Base-by-base conservation (phyloP, 2,113 vertebrate species). In the Penelope pileata region DNA sequence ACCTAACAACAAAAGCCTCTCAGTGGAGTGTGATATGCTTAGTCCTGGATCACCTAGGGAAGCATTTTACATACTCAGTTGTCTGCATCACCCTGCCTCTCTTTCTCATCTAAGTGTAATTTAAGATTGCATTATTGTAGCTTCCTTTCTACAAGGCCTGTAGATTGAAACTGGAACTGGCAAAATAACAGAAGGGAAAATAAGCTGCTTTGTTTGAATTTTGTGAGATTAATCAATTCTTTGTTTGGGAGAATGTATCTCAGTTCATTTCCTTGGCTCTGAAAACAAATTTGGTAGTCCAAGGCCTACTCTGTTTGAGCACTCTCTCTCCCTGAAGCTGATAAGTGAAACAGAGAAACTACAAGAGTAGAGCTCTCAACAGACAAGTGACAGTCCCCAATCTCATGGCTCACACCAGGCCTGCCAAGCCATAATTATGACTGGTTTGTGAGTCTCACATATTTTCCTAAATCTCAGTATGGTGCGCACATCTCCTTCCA, bases 1-100 rank as follows among this genome's bases (percentile, higher is more conserved):
- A 78, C 60, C 42, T 88, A 60, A 91, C 94, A 91, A 42, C 59
- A 74, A 53, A 88, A 75, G 66, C 18, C 62, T 95, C 62, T 62
- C 64, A 1, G 56, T 30, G 73, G 58, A 56, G 16, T 83, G 73
- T 81, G 45, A 32, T 47, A 45, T 24, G 74, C 67, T 88, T n/a
- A 27, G 24, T 47, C 40, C 51, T 56, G 54, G 64, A 90, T 95
- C 79, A 91, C 24, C 60, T 72, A 68, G 64, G 66, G 68, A 91
- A 93, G 72, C 29, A 62, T 69, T 90, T 81, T 60, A 54, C 10
- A 62, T 58, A 30, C 26, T 42, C 75, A 80, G 1, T 51, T 43
- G 26, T 58, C 88, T 86, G 34, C 16, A 51, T 18, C 29, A 89
- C 69, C 62, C 24, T 36, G 47, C 23, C 69, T 29, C n/a, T 53